Percentiles rank a stretch among this genome's conserved stretches.
These are phyloP conservation scores for Carcharodon carcharias DNA, from an alignment of 2,797 vertebrate genomes.

Conservation along the genomic window DNA sequence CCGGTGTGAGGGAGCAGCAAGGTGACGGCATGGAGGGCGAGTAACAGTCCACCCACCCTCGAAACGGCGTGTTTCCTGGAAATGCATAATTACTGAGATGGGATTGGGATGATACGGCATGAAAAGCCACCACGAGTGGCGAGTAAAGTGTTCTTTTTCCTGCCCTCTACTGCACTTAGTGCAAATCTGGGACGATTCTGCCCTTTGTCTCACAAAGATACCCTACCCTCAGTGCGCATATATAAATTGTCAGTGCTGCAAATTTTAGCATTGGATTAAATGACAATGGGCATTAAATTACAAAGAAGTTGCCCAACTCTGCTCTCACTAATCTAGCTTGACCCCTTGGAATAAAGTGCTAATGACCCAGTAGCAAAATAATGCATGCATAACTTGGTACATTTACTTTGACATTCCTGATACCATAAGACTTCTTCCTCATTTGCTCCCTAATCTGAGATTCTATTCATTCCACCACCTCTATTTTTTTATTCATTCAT, in stretches of 20 bases:
- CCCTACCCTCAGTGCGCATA: neutral
- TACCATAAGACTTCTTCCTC: neutral
- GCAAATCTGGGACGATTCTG: no score
- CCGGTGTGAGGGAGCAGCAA: no score
- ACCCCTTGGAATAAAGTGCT: neutral
- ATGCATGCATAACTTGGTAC: neutral
- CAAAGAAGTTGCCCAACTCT: neutral
- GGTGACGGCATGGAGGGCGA: no score
- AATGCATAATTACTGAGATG: no score
- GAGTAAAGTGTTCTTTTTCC: no score
- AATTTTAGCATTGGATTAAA: neutral
- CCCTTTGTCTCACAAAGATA: neutral
- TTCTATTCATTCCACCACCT: neutral
- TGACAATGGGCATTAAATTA: constrained; percentile 7
- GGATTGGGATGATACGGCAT: no score
- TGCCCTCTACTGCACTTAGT: no score
- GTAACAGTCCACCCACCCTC: no score
- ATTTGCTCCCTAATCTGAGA: neutral
- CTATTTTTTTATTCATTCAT: neutral
- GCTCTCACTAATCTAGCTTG: neutral
- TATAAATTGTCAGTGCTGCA: neutral
- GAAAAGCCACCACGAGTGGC: no score
- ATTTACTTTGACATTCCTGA: neutral
- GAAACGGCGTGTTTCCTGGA: no score
- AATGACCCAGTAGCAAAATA: constrained; percentile 13